Evolutionary conservation across 2,888 invertebrate genomes (phyloP).

Genomic region (Macrosoma leucophasiata): DNA sequence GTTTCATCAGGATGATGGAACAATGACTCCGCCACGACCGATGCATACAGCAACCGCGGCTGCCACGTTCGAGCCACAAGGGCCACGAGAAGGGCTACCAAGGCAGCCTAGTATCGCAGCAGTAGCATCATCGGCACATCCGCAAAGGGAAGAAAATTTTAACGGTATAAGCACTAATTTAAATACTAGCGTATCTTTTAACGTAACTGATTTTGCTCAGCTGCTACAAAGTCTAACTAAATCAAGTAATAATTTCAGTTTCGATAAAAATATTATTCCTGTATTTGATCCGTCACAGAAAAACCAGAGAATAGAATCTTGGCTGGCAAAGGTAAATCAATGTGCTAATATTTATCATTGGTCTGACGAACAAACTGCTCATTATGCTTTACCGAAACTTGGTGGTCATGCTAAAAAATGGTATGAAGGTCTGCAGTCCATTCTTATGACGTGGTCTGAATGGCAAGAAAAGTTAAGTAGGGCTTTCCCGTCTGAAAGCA

Average conservation of each 20-base stretch:
- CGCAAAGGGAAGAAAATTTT: too few relatives aligned
- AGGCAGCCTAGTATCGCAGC: too few relatives aligned
- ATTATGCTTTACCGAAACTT: constrained; percentile 10
- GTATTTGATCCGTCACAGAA: constrained; percentile 3
- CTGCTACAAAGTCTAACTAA: constrained; percentile 2
- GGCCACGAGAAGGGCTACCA: too few relatives aligned
- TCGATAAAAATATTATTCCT: constrained; percentile 7
- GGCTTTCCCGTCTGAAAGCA: constrained; percentile 12
- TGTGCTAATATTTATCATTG: constrained; percentile 11
- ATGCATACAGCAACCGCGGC: too few relatives aligned
- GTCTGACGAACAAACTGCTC: constrained; percentile 8
- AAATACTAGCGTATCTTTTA: neutral
- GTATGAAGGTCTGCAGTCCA: constrained; percentile 7
- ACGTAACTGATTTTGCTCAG: neutral
- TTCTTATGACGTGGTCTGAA: constrained; percentile 3
- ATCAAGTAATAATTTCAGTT: neutral
- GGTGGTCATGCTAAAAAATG: constrained; percentile 9
- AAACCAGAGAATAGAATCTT: constrained; percentile 8
- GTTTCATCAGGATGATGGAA: too few relatives aligned
- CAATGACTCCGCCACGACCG: too few relatives aligned
- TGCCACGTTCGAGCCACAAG: too few relatives aligned
- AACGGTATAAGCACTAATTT: too few relatives aligned
- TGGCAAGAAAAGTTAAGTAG: constrained; percentile 7
- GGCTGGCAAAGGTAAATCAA: constrained; percentile 12
- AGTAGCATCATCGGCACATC: too few relatives aligned